A percentile compares a stretch with the other conserved stretches of the same genome.
Evolutionary conservation across 2,113 vertebrate species (phyloP).

Genomic region (Corythornis cristatus): DNA sequence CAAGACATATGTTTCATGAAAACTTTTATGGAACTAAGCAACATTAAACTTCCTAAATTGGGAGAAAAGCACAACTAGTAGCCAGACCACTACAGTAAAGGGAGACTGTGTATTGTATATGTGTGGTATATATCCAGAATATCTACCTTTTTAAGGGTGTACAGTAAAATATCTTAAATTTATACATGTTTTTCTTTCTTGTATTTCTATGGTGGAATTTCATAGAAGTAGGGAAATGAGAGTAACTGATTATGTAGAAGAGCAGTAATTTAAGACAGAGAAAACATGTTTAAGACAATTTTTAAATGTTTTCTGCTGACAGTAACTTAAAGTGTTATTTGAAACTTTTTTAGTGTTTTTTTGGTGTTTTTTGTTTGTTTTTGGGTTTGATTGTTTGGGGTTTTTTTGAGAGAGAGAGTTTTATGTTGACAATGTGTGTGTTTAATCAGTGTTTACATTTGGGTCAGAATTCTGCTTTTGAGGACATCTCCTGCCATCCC

Average conservation of each 20-base stretch:
- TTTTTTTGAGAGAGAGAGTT: background rate
- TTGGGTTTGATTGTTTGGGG: background rate
- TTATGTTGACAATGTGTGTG: background rate
- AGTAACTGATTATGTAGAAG: background rate
- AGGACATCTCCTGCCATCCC: background rate
- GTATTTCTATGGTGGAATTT: background rate
- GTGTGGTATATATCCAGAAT: conserved; percentile 15
- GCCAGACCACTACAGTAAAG: conserved; percentile 49
- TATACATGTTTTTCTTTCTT: background rate
- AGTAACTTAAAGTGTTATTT: background rate
- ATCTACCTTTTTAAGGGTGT: background rate
- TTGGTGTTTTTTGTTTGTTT: no score
- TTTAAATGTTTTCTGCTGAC: conserved; percentile 4
- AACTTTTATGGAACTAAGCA: conserved; percentile 18
- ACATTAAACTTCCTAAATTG: background rate
- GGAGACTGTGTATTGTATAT: conserved; percentile 33
- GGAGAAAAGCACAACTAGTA: conserved; percentile 43
- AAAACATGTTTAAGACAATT: background rate
- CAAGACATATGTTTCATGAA: background rate
- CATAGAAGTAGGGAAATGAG: background rate
- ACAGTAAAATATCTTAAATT: background rate
- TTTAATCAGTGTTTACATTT: background rate
- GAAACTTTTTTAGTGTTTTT: background rate
- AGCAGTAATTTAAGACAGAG: conserved; percentile 12
- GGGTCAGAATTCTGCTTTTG: background rate